These are phyloP conservation scores for Styela plicata DNA, from an alignment of 23 tunicate species.

Conservation along the genomic window DNA sequence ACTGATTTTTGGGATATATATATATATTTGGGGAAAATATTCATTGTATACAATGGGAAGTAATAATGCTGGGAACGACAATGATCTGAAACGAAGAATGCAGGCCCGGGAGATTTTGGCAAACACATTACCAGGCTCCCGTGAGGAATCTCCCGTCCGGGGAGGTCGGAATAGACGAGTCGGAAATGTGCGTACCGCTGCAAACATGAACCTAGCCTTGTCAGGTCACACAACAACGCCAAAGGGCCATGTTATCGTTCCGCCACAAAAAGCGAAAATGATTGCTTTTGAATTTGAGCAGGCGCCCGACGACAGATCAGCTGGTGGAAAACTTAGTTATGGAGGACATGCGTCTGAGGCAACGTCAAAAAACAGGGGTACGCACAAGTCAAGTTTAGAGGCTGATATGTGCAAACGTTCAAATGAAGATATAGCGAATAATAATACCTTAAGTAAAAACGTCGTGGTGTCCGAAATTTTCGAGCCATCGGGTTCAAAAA, in stretches of 20 bases:
- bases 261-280: background rate
- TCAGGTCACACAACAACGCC: conserved; percentile 5
- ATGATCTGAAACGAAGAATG: background rate
- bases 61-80: background rate
- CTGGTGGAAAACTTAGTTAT: background rate
- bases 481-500: conserved; percentile 7
- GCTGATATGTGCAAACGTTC: background rate
- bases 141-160: background rate
- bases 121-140: background rate
- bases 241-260: background rate
- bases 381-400: conserved; percentile 21
- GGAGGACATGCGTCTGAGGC: conserved; percentile 25
- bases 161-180: background rate
- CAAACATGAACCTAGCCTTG: background rate
- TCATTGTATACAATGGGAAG: background rate
- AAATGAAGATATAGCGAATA: background rate
- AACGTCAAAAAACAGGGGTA: conserved; percentile 26
- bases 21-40: no score
- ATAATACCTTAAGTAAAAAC: conserved; percentile 6
- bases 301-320: background rate
- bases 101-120: background rate
- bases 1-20: no score
- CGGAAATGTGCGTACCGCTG: background rate
- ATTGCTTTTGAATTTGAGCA: conserved; percentile 7
- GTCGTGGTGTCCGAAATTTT: conserved; percentile 36